These are phyloP conservation scores for Pocillopora verrucosa DNA, from an alignment of 64 coral and sea anemone species.

Conservation along the genomic window DNA sequence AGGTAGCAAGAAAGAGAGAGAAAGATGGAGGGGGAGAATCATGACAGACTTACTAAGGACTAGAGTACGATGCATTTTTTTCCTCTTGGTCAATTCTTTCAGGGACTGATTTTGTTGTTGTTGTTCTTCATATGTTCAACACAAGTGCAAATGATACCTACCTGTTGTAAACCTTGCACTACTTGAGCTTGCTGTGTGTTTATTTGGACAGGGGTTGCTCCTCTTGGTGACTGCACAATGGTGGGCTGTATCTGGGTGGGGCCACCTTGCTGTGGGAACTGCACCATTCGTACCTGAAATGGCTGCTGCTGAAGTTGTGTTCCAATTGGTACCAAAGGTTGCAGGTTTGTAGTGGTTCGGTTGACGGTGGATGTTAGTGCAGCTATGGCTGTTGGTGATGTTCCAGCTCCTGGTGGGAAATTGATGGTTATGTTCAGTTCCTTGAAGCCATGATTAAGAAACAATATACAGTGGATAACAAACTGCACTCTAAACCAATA, in stretches of 20 bases:
- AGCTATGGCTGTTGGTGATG: constrained; percentile 40
- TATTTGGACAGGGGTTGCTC: constrained; percentile 49
- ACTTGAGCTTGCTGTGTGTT: constrained; percentile 54
- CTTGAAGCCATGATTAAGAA: no score
- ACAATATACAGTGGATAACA: no score
- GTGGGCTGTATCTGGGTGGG: constrained; percentile 59
- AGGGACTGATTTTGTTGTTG: no score
- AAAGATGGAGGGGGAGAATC: no score
- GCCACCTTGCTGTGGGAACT: constrained; percentile 60
- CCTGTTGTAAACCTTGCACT: constrained; percentile 47
- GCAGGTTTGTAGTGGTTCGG: constrained; percentile 56
- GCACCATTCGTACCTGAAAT: constrained; percentile 42
- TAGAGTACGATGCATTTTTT: no score
- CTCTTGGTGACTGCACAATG: constrained; percentile 49
- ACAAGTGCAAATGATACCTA: background rate
- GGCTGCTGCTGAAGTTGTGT: constrained; percentile 34
- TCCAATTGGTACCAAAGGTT: constrained; percentile 63
- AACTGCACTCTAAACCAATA: no score
- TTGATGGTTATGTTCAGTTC: no score
- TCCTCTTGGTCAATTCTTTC: no score
- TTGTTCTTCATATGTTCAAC: no score
- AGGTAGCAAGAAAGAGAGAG: no score
- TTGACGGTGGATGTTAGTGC: constrained; percentile 55
- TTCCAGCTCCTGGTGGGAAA: background rate
- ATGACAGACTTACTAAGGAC: no score